Percentiles rank a stretch among this genome's conserved stretches.
Evolutionary conservation across 2,797 vertebrate genomes (phyloP).

Genomic region (Mus minutoides): DNA sequence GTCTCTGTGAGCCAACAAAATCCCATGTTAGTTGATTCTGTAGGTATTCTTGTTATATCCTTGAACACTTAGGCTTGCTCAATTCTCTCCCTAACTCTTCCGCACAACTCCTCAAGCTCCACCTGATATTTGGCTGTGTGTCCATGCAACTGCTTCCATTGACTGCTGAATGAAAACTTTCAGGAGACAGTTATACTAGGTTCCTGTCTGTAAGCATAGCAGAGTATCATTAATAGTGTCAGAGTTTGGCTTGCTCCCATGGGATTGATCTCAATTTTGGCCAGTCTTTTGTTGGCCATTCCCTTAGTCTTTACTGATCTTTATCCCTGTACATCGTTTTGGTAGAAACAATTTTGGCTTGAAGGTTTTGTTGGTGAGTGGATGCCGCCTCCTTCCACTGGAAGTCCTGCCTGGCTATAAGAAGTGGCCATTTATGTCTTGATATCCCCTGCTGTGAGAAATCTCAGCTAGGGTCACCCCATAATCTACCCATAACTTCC

Average conservation of each 20-base stretch:
- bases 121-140: background rate
- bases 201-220: background rate
- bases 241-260: background rate
- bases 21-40: background rate
- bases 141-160: background rate
- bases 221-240: background rate
- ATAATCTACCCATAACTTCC: background rate
- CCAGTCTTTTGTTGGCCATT: background rate
- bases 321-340: background rate
- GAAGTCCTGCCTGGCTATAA: background rate
- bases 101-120: background rate
- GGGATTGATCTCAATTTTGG: background rate
- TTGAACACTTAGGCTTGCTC: background rate
- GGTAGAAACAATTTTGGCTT: background rate
- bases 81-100: background rate
- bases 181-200: background rate
- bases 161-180: background rate
- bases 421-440: background rate
- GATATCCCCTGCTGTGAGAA: background rate
- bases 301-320: background rate
- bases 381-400: background rate
- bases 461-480: background rate
- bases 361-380: background rate
- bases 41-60: background rate
- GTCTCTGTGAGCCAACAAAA: background rate